Percentiles rank a stretch among this genome's conserved stretches.
Evolutionary conservation across 1,140 invertebrate genomes (phyloP).

Genomic region (Papilio helenus): DNA sequence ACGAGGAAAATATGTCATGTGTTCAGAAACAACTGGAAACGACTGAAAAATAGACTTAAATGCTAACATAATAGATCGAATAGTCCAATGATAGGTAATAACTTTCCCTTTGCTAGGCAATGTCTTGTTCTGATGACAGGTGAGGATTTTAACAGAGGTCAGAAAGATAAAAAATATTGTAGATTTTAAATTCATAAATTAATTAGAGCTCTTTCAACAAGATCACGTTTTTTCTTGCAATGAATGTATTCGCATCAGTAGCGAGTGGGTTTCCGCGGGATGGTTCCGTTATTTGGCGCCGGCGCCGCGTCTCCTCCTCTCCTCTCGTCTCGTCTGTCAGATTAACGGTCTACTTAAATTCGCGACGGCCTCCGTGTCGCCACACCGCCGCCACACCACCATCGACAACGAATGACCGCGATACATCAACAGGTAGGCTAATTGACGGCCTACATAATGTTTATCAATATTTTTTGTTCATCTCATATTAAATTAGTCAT

Average conservation of each 20-base stretch:
- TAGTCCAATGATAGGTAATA: too few species aligned
- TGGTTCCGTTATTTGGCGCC: constrained; percentile 29
- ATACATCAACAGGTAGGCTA: constrained; percentile 28
- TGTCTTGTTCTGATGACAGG: neutral
- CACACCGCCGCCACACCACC: neutral
- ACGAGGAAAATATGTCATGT: neutral
- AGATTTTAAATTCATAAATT: neutral
- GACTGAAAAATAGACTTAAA: neutral
- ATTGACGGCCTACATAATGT: constrained; percentile 1
- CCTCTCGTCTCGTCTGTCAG: constrained; percentile 4
- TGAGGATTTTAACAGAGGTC: neutral
- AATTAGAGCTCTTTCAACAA: neutral
- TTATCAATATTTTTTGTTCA: neutral
- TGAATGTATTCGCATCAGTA: constrained; percentile 8
- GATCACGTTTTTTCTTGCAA: neutral
- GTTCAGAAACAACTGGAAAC: neutral
- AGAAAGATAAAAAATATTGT: neutral
- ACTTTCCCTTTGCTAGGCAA: too few species aligned
- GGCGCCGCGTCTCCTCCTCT: constrained; percentile 6
- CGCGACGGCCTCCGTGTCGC: constrained; percentile 13
- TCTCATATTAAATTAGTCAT: neutral
- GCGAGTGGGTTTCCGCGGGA: constrained; percentile 3
- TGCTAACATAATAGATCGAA: neutral
- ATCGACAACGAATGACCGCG: constrained; percentile 10
- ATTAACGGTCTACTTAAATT: constrained; percentile 34